phyloP scores from a whole-genome alignment of 2,113 vertebrate genomes.

The Ptilorrhoa leucosticta region DNA sequence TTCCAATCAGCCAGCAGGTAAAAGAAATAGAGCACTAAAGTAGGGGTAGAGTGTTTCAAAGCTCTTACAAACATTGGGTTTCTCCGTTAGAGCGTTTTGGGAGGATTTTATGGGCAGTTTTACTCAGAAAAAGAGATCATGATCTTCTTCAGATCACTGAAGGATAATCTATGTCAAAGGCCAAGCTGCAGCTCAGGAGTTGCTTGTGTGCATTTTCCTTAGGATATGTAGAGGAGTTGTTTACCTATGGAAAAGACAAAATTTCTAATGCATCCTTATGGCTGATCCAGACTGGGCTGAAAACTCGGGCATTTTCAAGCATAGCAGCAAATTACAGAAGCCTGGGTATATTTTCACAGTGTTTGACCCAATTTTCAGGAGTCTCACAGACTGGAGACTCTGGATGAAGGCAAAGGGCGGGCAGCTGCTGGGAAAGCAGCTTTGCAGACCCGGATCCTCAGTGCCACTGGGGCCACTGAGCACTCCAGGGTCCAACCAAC shows the following conservation, averaged over 20 bases:
- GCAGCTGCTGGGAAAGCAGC: background rate
- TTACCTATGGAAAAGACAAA: background rate
- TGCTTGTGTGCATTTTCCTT: background rate
- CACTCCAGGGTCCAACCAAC: background rate
- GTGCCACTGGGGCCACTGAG: background rate
- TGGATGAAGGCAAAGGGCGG: background rate
- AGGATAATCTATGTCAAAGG: background rate
- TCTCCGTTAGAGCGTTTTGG: background rate
- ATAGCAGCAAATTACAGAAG: background rate
- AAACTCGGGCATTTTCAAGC: background rate
- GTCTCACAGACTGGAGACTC: background rate
- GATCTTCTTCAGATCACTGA: background rate
- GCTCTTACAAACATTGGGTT: background rate
- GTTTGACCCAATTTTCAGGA: background rate
- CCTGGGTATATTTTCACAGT: background rate
- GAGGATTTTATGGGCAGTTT: background rate
- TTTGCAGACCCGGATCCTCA: accelerated
- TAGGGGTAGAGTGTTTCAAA: background rate
- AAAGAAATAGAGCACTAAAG: background rate
- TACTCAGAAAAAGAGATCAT: background rate
- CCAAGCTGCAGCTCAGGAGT: background rate
- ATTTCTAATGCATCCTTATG: background rate
- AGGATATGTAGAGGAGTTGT: background rate
- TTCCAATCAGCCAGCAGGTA: background rate
- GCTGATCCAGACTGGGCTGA: background rate